Base-by-base conservation (phyloP, 53 echinoderm and acorn worm genomes). In the Arbacia lixula region DNA sequence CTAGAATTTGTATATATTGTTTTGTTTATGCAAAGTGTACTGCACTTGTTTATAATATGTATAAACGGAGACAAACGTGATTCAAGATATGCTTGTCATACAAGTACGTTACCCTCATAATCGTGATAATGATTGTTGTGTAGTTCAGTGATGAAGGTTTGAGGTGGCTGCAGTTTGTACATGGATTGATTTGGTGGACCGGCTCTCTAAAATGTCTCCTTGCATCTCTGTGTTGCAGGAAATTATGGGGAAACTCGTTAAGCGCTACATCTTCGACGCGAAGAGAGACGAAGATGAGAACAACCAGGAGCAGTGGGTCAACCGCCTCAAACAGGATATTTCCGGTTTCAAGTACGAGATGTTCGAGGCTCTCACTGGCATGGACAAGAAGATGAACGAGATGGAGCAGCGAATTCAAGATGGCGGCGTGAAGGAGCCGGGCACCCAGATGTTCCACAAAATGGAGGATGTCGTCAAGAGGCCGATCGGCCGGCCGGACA, bases 311-410 rank as follows among this genome's bases (percentile, higher is more conserved):
- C 99, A 94, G 49, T 96, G 96, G 96, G 94, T 99, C 10, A 99
- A 94, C 52, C 88, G 92, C 22, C 83, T 99, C 82, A 94, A 94
- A 55, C 94, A 99, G 84, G 99, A 99, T 33, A 92, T 99, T 31
- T 99, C 99, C 1, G 94, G 94, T 37, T 99, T 99, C 92, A 99
- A 99, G 83, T 99, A 99, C 72, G 99, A 99, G 86, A 99, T 99
- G 99, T 99, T 99, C 65, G 99, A 99, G 74, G 99, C 99, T 12
- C 89, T 99, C 53, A 90, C 94, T 33, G 99, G 94, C 31, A 95
- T 99, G 94, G 99, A 99, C 36, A 84, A 88, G 27, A 94, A 95
- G 84, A 99, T 99, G 92, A 90, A 86, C 65, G 94, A 99, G 38
- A 94, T 99, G 94, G 94, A 99, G 84, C 84, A 83, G 43, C 86